Evolutionary conservation across 2,797 vertebrate genomes (phyloP), one percentile per base, ranked within the genome.

Genomic region (Argya squamiceps): DNA sequence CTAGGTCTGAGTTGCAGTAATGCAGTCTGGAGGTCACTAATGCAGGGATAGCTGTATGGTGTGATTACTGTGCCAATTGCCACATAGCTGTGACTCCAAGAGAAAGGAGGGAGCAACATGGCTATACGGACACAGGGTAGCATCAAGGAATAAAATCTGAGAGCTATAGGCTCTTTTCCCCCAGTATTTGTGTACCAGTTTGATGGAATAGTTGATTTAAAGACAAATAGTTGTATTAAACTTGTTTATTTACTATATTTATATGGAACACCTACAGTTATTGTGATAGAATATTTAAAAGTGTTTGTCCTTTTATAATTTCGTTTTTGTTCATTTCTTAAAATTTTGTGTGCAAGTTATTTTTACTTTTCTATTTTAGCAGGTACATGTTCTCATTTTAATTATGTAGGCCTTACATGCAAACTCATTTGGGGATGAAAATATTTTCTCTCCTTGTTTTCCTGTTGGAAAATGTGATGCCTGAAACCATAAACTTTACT

Each of bases 1-100:
- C 88, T 88, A 65, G 85, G 74, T 94, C 87, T 94, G 91, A 92
- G 91, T 84, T 92, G 70, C 91, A 86, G 85, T 92, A 92, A 86
- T 87, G 79, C 70, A 92, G 70, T 76, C 77, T 88, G 80, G 83
- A 96, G 95, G 94, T 97, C 96, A 97, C 95, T 96, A 96, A 96
- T 96, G 91, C 83, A 93, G 77, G 67, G 89, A 88, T 95, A 96
- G 95, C 92, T 94, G 80, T 63, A 60, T 15, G 41, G 59, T 90
- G 59, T 94, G 76, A 95, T 97, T 96, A 84, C 59, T 59, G 55
- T 39, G 34, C 67, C 84, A 82, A 91, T 86, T 91, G 80, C 52
- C 56, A 67, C 52, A 46, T 44, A 69, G 44, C 67, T 79, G 53
- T 76, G 93, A 94, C 77, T 94, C 83, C 73, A 89, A 79, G 47